Evolutionary conservation across 1,140 invertebrate genomes (phyloP).

Genomic region (Chionoecetes opilio): DNA sequence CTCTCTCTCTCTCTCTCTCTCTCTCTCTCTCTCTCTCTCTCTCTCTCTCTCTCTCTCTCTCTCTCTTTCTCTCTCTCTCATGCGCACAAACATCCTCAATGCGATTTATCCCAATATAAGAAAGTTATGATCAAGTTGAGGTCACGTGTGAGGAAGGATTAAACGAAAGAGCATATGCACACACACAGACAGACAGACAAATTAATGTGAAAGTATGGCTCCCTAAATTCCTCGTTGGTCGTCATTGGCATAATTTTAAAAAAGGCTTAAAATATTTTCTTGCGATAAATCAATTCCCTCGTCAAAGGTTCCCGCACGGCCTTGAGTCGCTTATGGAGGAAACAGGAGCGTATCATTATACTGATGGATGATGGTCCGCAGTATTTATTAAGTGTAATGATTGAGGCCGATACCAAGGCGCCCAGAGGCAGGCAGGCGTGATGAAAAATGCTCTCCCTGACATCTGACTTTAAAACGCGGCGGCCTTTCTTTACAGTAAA

Average conservation of each 20-base stretch:
- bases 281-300: neutral
- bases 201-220: too few species aligned
- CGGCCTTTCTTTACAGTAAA: neutral
- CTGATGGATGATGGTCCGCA: neutral
- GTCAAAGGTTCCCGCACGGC: neutral
- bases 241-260: neutral
- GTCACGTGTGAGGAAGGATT: too few species aligned
- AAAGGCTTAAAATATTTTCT: neutral
- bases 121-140: too few species aligned
- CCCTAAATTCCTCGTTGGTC: neutral
- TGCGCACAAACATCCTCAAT: too few species aligned
- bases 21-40: constrained; percentile 16
- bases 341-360: constrained; percentile 8
- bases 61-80: constrained; percentile 6
- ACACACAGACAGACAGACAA: too few species aligned
- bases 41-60: constrained; percentile 37
- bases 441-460: neutral
- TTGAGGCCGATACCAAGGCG: constrained; percentile 36
- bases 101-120: too few species aligned
- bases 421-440: neutral
- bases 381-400: constrained; percentile 47
- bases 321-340: neutral
- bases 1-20: constrained; percentile 28
- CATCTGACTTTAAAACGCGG: constrained; percentile 10
- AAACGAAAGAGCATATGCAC: too few species aligned